A percentile compares a stretch with the other conserved stretches of the same genome.
phyloP scores from a whole-genome alignment of 2,113 vertebrate genomes.

The Ictalurus furcatus region DNA sequence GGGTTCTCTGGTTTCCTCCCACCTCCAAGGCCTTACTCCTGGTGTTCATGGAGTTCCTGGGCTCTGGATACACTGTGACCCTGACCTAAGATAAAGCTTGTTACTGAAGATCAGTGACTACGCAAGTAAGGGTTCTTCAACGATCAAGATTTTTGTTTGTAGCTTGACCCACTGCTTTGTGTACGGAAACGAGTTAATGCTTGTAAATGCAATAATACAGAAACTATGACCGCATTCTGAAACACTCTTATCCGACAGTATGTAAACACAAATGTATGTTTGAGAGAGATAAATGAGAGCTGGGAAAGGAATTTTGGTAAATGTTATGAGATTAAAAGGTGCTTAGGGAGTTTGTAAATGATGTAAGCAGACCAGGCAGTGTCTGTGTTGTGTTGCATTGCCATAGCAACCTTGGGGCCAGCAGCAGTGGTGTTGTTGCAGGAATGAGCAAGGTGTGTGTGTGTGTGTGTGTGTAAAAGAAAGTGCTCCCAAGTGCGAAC shows the following conservation, averaged over 20 bases:
- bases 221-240: neutral
- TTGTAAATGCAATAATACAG: neutral
- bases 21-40: neutral
- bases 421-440: neutral
- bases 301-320: conserved; percentile 9
- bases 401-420: neutral
- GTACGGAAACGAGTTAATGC: neutral
- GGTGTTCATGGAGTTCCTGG: no score
- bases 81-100: no score
- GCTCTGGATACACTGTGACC: no score
- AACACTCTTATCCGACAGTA: neutral
- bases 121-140: neutral
- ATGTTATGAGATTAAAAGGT: conserved; percentile 15
- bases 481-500: neutral
- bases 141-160: neutral
- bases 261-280: neutral
- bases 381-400: conserved; percentile 35
- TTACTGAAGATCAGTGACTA: no score
- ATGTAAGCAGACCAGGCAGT: conserved; percentile 25
- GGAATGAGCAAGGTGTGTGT: conserved; percentile 16
- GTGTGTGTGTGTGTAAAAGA: neutral
- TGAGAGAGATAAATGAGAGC: neutral
- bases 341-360: conserved; percentile 21
- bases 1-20: neutral
- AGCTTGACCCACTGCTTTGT: neutral